These are phyloP conservation scores for Selenia dentaria DNA, from an alignment of 2,888 invertebrate species.

Conservation along the genomic window DNA sequence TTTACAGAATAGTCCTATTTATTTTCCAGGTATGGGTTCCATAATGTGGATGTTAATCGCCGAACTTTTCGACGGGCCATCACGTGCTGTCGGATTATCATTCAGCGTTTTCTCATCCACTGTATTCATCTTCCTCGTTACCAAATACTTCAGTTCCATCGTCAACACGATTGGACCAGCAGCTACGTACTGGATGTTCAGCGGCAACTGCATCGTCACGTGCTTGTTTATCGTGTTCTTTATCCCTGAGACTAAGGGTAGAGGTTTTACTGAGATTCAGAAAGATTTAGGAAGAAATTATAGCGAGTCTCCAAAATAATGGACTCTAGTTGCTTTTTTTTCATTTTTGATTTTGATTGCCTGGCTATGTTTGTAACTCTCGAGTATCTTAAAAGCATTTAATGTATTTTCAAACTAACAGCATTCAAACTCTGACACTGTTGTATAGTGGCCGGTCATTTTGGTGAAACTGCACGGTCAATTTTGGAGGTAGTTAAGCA, in stretches of 20 bases:
- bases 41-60: conserved; percentile 33
- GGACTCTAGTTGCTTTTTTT: too few species aligned
- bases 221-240: conserved; percentile 46
- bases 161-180: conserved; percentile 33
- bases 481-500: too few species aligned
- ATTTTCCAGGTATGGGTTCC: conserved; percentile 37
- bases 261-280: conserved; percentile 56
- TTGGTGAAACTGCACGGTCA: too few species aligned
- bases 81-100: conserved; percentile 35
- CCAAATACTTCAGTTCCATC: conserved; percentile 34
- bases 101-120: conserved; percentile 19
- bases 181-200: conserved; percentile 33
- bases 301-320: too few species aligned
- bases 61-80: conserved; percentile 40
- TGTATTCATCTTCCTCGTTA: conserved; percentile 29
- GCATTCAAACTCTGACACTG: too few species aligned
- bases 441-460: too few species aligned
- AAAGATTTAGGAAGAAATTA: conserved; percentile 7
- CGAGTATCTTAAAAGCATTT: too few species aligned
- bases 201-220: conserved; percentile 36
- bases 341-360: too few species aligned
- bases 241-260: conserved; percentile 65
- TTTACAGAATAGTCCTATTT: too few species aligned
- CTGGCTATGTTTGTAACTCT: too few species aligned
- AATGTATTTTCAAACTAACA: too few species aligned